Evolutionary conservation across 2,888 invertebrate species (phyloP).

Genomic region (Cataglyphis rosenhaueri): DNA sequence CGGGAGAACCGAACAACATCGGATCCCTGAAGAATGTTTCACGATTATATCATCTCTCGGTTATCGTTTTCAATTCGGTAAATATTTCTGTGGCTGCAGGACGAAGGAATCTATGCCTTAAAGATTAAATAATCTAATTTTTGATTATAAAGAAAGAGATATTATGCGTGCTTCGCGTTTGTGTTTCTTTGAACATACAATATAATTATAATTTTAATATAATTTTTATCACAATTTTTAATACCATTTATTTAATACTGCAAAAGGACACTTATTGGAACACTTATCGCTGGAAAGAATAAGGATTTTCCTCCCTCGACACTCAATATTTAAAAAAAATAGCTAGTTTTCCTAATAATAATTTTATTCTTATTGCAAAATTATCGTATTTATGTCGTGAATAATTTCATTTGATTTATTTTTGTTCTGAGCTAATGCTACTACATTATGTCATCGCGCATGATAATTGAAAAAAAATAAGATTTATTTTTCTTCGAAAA

Average conservation of each 20-base stretch:
- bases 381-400: neutral
- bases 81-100: constrained; percentile 7
- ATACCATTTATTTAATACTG: neutral
- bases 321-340: neutral
- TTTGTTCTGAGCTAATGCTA: neutral
- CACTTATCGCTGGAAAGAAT: too few species aligned
- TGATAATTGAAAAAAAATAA: neutral
- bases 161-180: neutral
- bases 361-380: neutral
- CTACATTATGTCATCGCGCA: neutral
- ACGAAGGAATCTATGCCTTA: neutral
- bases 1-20: constrained; percentile 18
- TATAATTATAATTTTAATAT: neutral
- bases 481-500: neutral
- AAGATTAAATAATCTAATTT: neutral
- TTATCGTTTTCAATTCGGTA: constrained; percentile 24
- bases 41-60: constrained; percentile 45
- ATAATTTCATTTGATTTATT: neutral
- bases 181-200: neutral
- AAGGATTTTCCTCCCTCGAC: too few species aligned
- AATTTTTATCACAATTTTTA: neutral
- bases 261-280: too few species aligned
- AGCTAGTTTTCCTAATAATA: neutral
- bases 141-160: neutral
- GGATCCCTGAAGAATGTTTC: constrained; percentile 27